phyloP scores from a whole-genome alignment of 2,888 invertebrate species.

The Tenthredo scrophulariae region DNA sequence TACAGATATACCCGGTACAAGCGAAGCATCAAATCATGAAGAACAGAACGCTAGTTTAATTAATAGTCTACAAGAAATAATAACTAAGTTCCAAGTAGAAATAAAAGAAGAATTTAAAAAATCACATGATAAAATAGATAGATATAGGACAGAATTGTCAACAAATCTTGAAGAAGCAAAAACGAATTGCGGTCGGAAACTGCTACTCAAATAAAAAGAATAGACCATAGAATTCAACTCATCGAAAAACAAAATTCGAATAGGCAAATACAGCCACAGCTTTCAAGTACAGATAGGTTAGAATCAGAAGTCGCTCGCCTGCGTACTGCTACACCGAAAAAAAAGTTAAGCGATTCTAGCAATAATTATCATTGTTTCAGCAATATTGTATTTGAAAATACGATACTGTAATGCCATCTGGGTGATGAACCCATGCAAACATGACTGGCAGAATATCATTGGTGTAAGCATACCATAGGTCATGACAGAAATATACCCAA shows the following conservation, averaged over 20 bases:
- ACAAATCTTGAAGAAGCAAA: neutral
- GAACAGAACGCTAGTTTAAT: too few relatives aligned
- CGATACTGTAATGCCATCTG: conserved; percentile 28
- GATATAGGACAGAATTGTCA: neutral
- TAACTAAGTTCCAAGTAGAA: neutral
- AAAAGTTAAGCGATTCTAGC: conserved; percentile 18
- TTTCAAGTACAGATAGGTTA: neutral
- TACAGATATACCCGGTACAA: too few relatives aligned
- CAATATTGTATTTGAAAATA: conserved; percentile 34
- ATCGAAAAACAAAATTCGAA: neutral
- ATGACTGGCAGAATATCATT: conserved; percentile 26
- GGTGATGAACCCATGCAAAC: conserved; percentile 16
- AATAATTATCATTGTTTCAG: conserved; percentile 25
- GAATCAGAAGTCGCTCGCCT: neutral
- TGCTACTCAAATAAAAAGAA: neutral
- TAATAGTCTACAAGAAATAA: neutral
- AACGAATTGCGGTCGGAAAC: neutral
- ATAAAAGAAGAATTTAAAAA: neutral
- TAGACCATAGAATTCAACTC: neutral
- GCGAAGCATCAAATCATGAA: too few relatives aligned
- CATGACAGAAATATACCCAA: conserved; percentile 32
- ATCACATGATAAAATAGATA: neutral
- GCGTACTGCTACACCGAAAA: neutral
- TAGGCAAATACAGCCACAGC: neutral
- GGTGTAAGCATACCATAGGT: conserved; percentile 26